A percentile compares a stretch with the other conserved stretches of the same genome.
phyloP scores from a whole-genome alignment of 2,888 invertebrate genomes.

The Drosophila nr. perissopoda region DNA sequence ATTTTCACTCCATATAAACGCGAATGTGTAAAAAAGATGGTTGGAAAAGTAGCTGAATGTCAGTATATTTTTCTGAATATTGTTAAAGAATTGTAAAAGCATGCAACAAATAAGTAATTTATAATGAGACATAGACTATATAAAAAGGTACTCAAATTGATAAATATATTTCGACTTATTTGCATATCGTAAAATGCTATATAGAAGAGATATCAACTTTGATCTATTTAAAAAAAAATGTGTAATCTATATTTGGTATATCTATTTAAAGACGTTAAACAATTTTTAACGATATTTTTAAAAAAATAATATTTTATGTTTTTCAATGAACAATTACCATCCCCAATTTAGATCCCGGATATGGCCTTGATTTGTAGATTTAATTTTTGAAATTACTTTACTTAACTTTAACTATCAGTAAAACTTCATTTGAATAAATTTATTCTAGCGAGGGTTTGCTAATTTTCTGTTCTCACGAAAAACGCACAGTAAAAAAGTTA shows the following conservation, averaged over 20 bases:
- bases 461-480: constrained; percentile 23
- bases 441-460: not conserved
- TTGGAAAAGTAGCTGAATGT: not conserved
- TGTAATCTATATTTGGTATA: not conserved
- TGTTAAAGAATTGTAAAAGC: not conserved
- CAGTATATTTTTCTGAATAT: not conserved
- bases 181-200: not conserved
- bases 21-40: not conserved
- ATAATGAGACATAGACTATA: too few relatives aligned
- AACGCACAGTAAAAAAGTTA: constrained; percentile 57
- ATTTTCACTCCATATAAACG: too few relatives aligned
- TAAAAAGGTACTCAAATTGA: not conserved
- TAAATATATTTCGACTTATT: not conserved
- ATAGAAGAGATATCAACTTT: too few relatives aligned
- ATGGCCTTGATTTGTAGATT: not conserved
- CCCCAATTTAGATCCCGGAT: not conserved
- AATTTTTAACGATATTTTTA: not conserved
- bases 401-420: not conserved
- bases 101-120: not conserved
- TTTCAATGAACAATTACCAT: not conserved
- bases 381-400: not conserved
- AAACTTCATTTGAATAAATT: not conserved
- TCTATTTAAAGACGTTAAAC: not conserved
- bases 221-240: not conserved
- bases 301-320: not conserved